Base-by-base conservation (phyloP, 2,888 invertebrate species). In the Boloria selene region DNA sequence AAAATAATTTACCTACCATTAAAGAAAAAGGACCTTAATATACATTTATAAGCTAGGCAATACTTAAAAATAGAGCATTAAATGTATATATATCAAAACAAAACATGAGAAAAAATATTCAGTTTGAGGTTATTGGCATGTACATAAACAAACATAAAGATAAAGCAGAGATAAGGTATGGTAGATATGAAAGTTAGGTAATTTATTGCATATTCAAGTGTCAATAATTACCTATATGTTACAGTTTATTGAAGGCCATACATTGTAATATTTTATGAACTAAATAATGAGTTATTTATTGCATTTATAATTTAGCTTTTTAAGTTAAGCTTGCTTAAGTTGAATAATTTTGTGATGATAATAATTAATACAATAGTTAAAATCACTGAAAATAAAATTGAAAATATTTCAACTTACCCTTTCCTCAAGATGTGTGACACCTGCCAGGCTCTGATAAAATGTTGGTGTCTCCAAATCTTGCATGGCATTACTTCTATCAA, bases 361-460 rank as follows among this genome's bases (percentile, higher is more conserved):
- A 7, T 31, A 31, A 31, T 31, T 7, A 31, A 7, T 31, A 31
- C 31, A 31, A 31, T 31, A 31, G 7, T 7, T 7, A 31, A 31
- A 31, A 31, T 31, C 31, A 31, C 31, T 38, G 1, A 7, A 10
- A 61, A 31, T 13, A 38, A n/a, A 13, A 31, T 13, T 38, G 22
- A 42, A 10, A 18, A 38, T 31, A 16, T 17, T 51, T 50, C 16
- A 42, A 81, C 94, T 93, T 83, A 96, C 96, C 84, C 95, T 93
- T 75, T 95, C 95, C 74, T 95, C 95, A 64, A 95, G 93, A 90
- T 98, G 98, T 22, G 98, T 98, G 44, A 98, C 98, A 44, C 98
- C 98, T 50, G 98, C 97, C 68, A 98, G 91, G 61, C 98, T 98
- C 83, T 98, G 98, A 85, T 98, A 98, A 82, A 98, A 98, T 0